These are phyloP conservation scores for Lomographa bimaculata DNA, from an alignment of 2,888 invertebrate species.

Conservation along the genomic window DNA sequence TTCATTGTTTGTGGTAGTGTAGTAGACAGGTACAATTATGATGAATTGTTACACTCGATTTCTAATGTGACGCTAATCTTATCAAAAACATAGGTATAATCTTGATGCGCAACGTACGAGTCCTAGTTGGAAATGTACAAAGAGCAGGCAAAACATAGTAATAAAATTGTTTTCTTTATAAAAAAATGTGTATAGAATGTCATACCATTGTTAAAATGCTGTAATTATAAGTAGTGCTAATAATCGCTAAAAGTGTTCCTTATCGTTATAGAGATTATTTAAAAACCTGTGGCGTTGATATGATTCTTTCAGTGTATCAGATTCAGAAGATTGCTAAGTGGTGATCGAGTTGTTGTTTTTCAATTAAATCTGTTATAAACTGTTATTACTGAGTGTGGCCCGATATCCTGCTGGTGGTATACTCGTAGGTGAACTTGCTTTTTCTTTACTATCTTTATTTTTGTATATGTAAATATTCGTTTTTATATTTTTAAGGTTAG, in stretches of 20 bases:
- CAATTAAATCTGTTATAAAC: constrained; percentile 6
- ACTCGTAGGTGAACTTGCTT: too few species aligned
- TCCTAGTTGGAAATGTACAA: constrained; percentile 1
- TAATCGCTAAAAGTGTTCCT: constrained; percentile 64
- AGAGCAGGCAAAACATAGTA: too few species aligned
- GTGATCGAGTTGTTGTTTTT: neutral
- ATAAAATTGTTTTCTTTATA: too few species aligned
- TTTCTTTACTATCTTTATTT: too few species aligned
- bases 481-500: too few species aligned
- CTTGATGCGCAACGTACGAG: neutral
- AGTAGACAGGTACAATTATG: too few species aligned
- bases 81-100: constrained; percentile 11
- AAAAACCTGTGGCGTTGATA: constrained; percentile 65
- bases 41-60: too few species aligned
- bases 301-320: constrained; percentile 65
- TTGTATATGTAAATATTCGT: too few species aligned
- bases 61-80: constrained; percentile 17
- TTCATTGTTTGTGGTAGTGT: too few species aligned
- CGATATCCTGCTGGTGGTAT: neutral
- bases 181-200: too few species aligned
- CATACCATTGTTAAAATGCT: too few species aligned
- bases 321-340: constrained; percentile 47
- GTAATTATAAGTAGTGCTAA: constrained; percentile 53
- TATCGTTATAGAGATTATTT: constrained; percentile 79
- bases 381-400: neutral